Evolutionary conservation across 2,888 invertebrate species (phyloP).

Genomic region (Ditylenchus weischeri): DNA sequence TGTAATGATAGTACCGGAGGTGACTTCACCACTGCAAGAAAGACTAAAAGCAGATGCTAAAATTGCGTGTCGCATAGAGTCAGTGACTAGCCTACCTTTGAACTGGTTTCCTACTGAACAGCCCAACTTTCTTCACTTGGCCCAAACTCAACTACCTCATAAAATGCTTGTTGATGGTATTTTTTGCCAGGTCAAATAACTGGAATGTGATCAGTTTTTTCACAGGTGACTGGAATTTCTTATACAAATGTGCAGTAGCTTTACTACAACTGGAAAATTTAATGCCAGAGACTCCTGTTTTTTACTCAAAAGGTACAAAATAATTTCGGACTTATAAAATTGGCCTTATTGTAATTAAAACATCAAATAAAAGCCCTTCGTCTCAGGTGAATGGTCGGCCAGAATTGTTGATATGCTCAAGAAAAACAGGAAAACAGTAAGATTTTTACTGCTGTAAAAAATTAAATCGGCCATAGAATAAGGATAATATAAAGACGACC

Average conservation of each 20-base stretch:
- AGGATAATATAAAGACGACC: no score
- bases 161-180: conserved; percentile 31
- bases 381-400: conserved; percentile 33
- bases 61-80: conserved; percentile 14
- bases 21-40: conserved; percentile 25
- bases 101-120: conserved; percentile 40
- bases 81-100: conserved; percentile 27
- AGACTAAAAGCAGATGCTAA: conserved; percentile 17
- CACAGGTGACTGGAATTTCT: conserved; percentile 32
- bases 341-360: no score
- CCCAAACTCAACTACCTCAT: conserved; percentile 18
- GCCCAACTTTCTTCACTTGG: conserved; percentile 28
- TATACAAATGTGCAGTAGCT: conserved; percentile 36
- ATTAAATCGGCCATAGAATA: no score
- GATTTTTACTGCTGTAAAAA: neutral
- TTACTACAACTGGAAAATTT: conserved; percentile 28
- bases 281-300: conserved; percentile 4
- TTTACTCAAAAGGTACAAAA: conserved; percentile 13
- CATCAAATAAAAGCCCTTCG: no score
- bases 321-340: no score
- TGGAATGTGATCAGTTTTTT: no score
- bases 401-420: conserved; percentile 33
- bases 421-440: conserved; percentile 22
- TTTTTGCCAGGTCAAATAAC: no score
- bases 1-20: conserved; percentile 30